Percentiles rank a stretch among this genome's conserved stretches.
Evolutionary conservation across 2,113 vertebrate species (phyloP).

Genomic region (Hemiprocne comata): DNA sequence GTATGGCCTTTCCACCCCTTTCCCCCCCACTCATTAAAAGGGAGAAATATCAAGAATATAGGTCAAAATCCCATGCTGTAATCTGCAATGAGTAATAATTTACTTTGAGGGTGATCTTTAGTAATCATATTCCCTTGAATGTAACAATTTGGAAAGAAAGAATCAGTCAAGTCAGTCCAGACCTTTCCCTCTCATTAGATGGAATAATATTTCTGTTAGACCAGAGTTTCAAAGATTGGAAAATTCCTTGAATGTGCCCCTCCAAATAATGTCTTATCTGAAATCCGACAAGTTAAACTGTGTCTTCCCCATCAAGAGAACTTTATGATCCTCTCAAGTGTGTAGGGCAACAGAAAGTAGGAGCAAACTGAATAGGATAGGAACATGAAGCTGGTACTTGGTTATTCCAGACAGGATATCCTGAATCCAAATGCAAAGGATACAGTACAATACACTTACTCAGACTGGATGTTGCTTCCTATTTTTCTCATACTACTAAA

Average conservation of each 20-base stretch:
- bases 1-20: neutral
- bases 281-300: neutral
- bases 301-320: neutral
- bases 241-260: neutral
- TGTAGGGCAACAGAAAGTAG: neutral
- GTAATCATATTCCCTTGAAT: neutral
- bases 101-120: neutral
- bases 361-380: neutral
- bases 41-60: neutral
- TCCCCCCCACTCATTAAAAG: neutral
- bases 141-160: neutral
- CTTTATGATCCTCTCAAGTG: neutral
- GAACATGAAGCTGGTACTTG: neutral
- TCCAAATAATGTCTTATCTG: neutral
- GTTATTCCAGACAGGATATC: neutral
- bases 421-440: neutral
- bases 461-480: neutral
- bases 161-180: neutral
- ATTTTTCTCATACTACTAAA: neutral
- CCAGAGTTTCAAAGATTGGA: neutral
- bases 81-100: neutral
- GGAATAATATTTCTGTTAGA: neutral
- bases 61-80: neutral
- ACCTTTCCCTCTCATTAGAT: neutral
- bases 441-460: accelerated